Base-by-base conservation (phyloP, 2,797 vertebrate genomes). In the Thunnus albacares region DNA sequence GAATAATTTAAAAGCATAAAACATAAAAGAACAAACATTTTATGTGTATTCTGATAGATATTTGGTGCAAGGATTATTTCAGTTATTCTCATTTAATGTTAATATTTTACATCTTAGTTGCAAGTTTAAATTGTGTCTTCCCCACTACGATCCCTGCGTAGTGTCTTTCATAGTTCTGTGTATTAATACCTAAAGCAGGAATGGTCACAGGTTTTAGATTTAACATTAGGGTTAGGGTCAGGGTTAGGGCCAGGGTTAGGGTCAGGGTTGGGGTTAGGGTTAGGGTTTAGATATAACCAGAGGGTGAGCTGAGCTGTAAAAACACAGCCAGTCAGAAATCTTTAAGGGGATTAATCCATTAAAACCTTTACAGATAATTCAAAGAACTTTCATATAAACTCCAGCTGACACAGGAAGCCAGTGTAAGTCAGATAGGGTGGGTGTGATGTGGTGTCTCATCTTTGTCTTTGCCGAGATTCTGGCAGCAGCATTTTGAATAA, bases 401-500 rank as follows among this genome's bases (percentile, higher is more conserved):
- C 33, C 17, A 45, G 18, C 64, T 55, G 61, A 82, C 71, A 74
- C 20, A 47, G 69, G 38, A 58, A 68, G 60, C 69, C 64, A 57
- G 24, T 18, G 26, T 12, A 35, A 74, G 49, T 81, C n/a, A 61
- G n/a, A 79, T 2, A 33, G 20, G 53, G 52, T 3, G 41, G 69
- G 35, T 38, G 24, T 55, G 57, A 41, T 22, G 38, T 62, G 41
- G 62, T 56, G 52, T 59, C 20, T 52, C 5, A 8, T 61, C 79
- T 79, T 74, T 65, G 45, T 75, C 58, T 68, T 57, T 57, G 33
- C 57, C 38, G 35, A 41, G 35, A 45, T 30, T 52, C 35, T 38
- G 33, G 49, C 35, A 64, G 74, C 78, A 58, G 66, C 56, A 22
- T 79, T 78, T 80, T 77, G n/a, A 80, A 83, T 80, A 22, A 84